These are phyloP conservation scores for Psammodynastes pulverulentus DNA, from an alignment of 2,113 vertebrate genomes.

Conservation along the genomic window DNA sequence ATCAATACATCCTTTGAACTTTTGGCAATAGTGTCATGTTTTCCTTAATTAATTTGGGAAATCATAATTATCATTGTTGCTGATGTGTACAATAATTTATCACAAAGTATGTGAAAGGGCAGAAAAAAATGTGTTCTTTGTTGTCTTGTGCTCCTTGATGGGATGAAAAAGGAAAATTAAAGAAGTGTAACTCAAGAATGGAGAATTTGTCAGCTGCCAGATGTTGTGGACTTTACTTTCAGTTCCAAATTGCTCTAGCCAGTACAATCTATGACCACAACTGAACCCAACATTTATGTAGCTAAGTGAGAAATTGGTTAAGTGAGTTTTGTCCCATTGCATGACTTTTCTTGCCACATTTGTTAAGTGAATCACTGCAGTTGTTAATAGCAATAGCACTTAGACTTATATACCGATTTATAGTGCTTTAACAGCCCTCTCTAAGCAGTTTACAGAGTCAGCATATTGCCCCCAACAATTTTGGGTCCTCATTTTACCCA, in stretches of 20 bases:
- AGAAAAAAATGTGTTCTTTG: background rate
- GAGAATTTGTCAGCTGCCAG: background rate
- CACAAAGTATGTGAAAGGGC: background rate
- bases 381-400: too few relatives aligned
- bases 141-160: background rate
- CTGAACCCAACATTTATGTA: background rate
- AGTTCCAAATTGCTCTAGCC: background rate
- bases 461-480: too few relatives aligned
- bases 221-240: background rate
- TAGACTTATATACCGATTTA: too few relatives aligned
- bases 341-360: background rate
- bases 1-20: background rate
- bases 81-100: background rate
- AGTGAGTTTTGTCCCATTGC: background rate
- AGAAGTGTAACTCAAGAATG: background rate
- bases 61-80: background rate
- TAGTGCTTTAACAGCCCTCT: too few relatives aligned
- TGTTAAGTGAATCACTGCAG: background rate
- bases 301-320: background rate
- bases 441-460: too few relatives aligned
- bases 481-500: too few relatives aligned
- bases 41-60: conserved; percentile 15
- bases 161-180: background rate
- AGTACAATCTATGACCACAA: background rate
- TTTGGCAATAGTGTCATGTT: background rate